Conservation (phyloP, 1,140 invertebrate species). For the Diorhabda elongata region DNA sequence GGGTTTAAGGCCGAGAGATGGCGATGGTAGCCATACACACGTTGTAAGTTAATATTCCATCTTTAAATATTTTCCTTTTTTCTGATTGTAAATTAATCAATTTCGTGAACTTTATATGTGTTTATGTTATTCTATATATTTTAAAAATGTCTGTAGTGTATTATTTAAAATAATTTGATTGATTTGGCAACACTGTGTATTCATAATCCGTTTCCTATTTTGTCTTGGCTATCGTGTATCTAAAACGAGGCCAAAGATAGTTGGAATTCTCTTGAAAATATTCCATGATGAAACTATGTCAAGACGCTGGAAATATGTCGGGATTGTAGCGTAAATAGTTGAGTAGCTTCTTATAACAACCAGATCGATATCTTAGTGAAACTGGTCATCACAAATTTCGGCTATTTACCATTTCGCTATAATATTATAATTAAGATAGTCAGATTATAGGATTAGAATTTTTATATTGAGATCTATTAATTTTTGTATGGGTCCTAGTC, state of each 20-base stretch:
- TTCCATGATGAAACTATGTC: background rate
- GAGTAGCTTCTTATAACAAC: background rate
- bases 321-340: constrained; percentile 6
- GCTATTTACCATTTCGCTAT: too few relatives aligned
- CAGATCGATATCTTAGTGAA: background rate
- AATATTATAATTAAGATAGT: too few relatives aligned
- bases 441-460: too few relatives aligned
- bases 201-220: background rate
- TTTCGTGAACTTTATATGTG: too few relatives aligned
- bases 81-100: too few relatives aligned
- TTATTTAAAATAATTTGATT: too few relatives aligned
- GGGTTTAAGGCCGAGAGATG: constrained; percentile 42
- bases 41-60: constrained; percentile 37
- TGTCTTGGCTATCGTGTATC: background rate
- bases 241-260: background rate
- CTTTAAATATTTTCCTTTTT: too few relatives aligned
- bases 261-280: background rate
- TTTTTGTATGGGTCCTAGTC: too few relatives aligned
- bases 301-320: constrained; percentile 15
- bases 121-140: too few relatives aligned
- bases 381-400: background rate
- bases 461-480: too few relatives aligned
- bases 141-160: too few relatives aligned
- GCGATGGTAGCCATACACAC: constrained; percentile 44
- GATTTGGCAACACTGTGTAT: too few relatives aligned